These are phyloP conservation scores for Solen grandis DNA, from an alignment of 1,140 invertebrate genomes.

Conservation along the genomic window DNA sequence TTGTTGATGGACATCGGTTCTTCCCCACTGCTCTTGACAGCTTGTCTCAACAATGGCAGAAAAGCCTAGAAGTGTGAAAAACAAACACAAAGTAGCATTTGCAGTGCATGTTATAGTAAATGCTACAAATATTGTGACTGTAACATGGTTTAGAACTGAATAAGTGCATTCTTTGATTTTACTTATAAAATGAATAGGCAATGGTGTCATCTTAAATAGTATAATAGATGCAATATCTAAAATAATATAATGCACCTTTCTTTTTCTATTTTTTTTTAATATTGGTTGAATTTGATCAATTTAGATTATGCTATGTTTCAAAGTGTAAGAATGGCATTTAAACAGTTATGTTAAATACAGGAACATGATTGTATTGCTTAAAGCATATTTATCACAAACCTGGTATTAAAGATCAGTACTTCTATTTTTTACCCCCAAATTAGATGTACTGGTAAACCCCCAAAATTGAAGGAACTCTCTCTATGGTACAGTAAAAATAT, in stretches of 20 bases:
- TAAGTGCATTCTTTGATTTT: neutral
- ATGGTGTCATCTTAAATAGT: neutral
- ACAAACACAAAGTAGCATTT: neutral
- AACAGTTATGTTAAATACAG: too few relatives aligned
- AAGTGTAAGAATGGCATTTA: too few relatives aligned
- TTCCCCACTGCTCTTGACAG: slow-evolving; percentile 38
- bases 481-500: too few relatives aligned
- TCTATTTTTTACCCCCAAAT: too few relatives aligned
- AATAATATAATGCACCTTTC: neutral
- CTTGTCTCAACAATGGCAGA: slow-evolving; percentile 60
- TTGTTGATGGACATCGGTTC: slow-evolving; percentile 49
- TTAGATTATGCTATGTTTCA: too few relatives aligned
- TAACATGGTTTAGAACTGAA: neutral
- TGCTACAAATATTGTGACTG: neutral
- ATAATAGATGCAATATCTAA: neutral
- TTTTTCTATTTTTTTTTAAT: too few relatives aligned
- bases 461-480: too few relatives aligned
- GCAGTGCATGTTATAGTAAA: neutral
- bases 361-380: too few relatives aligned
- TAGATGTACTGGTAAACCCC: too few relatives aligned
- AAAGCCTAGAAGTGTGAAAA: slow-evolving; percentile 49
- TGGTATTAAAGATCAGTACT: too few relatives aligned
- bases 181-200: neutral
- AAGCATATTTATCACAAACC: too few relatives aligned
- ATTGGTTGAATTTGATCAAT: too few relatives aligned